A percentile compares a stretch with the other conserved stretches of the same genome.
These are phyloP conservation scores for Willowsia nigromaculata DNA, from an alignment of 2,888 invertebrate species.

Conservation along the genomic window DNA sequence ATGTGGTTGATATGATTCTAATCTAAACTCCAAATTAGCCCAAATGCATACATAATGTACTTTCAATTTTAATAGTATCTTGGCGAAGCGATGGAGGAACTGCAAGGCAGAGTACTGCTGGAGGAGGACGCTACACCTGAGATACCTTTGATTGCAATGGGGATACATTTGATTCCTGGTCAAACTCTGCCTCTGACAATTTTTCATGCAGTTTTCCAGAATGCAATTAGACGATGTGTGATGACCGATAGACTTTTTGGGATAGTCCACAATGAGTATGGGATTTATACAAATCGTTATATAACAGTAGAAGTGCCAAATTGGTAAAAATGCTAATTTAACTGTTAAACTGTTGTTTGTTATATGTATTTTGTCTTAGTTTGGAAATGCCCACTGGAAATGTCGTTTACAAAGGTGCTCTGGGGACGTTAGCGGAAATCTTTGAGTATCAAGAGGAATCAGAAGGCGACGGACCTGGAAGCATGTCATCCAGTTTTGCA, in stretches of 20 bases:
- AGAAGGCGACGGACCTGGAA: slow-evolving; percentile 46
- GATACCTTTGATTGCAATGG: slow-evolving; percentile 84
- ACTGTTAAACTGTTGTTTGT: background rate
- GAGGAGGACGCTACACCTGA: slow-evolving; percentile 82
- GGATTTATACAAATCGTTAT: background rate
- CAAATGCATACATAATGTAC: background rate
- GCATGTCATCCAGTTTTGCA: slow-evolving; percentile 71
- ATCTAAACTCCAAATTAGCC: background rate
- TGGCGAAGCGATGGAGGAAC: slow-evolving; percentile 84
- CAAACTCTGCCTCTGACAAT: slow-evolving; percentile 89
- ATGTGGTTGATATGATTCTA: no score
- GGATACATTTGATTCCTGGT: slow-evolving; percentile 87
- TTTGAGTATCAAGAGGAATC: slow-evolving; percentile 83
- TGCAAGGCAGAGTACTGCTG: slow-evolving; percentile 85
- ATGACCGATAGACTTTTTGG: slow-evolving; percentile 85
- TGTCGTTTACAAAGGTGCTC: slow-evolving; percentile 74
- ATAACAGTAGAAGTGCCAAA: no score
- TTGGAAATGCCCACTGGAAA: slow-evolving; percentile 68
- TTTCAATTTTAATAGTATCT: slow-evolving; percentile 82
- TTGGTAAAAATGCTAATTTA: no score
- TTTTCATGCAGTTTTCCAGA: slow-evolving; percentile 82
- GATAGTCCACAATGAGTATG: slow-evolving; percentile 82
- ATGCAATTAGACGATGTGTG: slow-evolving; percentile 84
- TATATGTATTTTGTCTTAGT: slow-evolving; percentile 5
- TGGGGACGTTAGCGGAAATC: slow-evolving; percentile 86